Evolutionary conservation across 1,140 invertebrate genomes (phyloP), one percentile per base, ranked within the genome.

Genomic region (Achatina immaculata): DNA sequence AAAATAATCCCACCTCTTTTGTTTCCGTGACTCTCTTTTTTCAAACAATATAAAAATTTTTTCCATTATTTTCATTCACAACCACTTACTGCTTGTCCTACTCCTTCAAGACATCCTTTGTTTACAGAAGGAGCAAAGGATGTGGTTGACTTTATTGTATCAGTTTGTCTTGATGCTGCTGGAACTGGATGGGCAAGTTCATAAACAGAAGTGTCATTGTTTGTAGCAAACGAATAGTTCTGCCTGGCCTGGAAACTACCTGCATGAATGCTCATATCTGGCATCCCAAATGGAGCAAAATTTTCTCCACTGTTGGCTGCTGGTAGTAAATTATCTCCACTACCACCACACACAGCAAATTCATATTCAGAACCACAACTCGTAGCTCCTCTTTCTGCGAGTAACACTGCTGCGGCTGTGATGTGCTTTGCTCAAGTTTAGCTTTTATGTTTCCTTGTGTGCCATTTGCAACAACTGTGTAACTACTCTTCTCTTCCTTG

Each of bases 61-160:
- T n/a, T n/a, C n/a, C n/a, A n/a, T n/a, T n/a, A n/a, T n/a, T n/a
- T n/a, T n/a, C n/a, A n/a, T n/a, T n/a, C n/a, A 48, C 7, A 48
- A 48, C n/a, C 11, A 62, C 58, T 62, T 62, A 62, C 58, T 14
- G 58, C 58, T 62, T 62, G 58, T 6, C 58, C 58, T 62, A 62
- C 19, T 6, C 58, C 58, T 62, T 28, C 58, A 28, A 62, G n/a
- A 31, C 58, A 62, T 62, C n/a, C n/a, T 19, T 62, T 62, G 58
- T 62, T 62, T 28, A 34, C 58, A 14, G 58, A 62, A 62, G 58
- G 28, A 62, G 28, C 31, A 62, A 62, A 31, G 16, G 58, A 62
- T 31, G 58, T 19, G 1, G 48, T 62, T 62, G 58, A 62, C 16
- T 62, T 62, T 31, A 62, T 21, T 62, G 58, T 62, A 28, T 62